Base-by-base conservation (phyloP, 2,113 vertebrate species). In the Brachypodius melanocephalos region DNA sequence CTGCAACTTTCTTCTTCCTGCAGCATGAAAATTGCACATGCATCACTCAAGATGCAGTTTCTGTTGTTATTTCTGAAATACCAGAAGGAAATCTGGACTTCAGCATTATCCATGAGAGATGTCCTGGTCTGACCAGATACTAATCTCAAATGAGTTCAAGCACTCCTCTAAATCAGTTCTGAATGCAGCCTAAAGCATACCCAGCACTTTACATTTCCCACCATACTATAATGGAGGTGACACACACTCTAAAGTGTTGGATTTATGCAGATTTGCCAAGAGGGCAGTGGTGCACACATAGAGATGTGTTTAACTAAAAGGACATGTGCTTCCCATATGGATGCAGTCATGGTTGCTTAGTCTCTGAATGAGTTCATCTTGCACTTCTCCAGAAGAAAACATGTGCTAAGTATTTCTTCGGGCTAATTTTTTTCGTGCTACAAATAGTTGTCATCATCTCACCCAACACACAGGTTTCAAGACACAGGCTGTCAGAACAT, bases 391-490 rank as follows among this genome's bases (percentile, higher is more conserved):
- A 81, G 85, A 81, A 81, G 34, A 66, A 31, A 87, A 7, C 57
- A 62, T 42, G 55, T 78, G 65, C 65, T 74, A 71, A 89, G 34
- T 69, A 80, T 89, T 94, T 76, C 73, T 91, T 73, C 32, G 7
- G 77, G 85, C 73, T 81, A 46, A 17, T 89, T 87, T 89, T 89
- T 81, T 87, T 68, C 59, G 24, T 57, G 57, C 81, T 74, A 34
- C 85, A 81, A 62, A 77, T 52, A 71, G 69, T 74, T 89, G 85
- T 91, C 73, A 63, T 75, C 25, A 26, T 94, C 77, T 93, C 74
- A 77, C 66, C 69, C 61, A 62, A 18, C 51, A 77, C 17, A n/a
- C 17, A 71, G 32, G 57, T 81, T 93, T 85, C 74, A 74, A 85
- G 90, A 85, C 22, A 42, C 15, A 58, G 54, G 58, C 69, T 91